Conservation (phyloP, 2,888 invertebrate genomes). For the Cepaea hortensis region DNA sequence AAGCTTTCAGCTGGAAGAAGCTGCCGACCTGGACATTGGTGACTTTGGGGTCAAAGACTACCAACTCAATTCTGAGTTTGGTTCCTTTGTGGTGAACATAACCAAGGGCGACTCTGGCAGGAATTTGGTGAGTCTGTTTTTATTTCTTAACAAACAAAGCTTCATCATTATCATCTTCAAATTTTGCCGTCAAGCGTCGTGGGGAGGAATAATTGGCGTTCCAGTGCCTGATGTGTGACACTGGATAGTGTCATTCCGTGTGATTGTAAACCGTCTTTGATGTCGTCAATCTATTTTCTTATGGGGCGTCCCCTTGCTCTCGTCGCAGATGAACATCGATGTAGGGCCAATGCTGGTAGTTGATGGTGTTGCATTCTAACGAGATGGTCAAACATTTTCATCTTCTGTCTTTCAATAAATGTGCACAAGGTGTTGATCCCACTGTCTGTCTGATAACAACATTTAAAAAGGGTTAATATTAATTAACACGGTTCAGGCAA, state of each 20-base stretch:
- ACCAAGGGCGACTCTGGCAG: constrained; percentile 64
- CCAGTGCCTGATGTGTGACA: too few species aligned
- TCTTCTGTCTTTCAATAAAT: too few species aligned
- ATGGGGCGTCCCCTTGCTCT: too few species aligned
- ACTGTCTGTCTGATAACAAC: too few species aligned
- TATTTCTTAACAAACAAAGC: not conserved
- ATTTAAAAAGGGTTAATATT: too few species aligned
- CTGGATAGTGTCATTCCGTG: not conserved
- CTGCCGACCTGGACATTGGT: constrained; percentile 61
- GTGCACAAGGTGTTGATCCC: too few species aligned
- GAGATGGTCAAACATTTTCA: not conserved
- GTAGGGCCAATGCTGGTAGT: too few species aligned
- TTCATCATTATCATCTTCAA: not conserved
- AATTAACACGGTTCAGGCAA: too few species aligned
- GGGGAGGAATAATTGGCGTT: too few species aligned
- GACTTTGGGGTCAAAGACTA: constrained; percentile 61
- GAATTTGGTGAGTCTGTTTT: constrained; percentile 55
- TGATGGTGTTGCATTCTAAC: not conserved
- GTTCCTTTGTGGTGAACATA: constrained; percentile 59
- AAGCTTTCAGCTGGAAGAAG: constrained; percentile 61
- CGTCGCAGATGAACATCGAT: too few species aligned
- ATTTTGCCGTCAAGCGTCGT: too few species aligned
- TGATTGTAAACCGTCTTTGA: not conserved
- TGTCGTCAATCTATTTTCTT: too few species aligned
- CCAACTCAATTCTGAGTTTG: constrained; percentile 59